Base-by-base conservation (phyloP, 2,113 vertebrate species). In the Peromyscus californicus region DNA sequence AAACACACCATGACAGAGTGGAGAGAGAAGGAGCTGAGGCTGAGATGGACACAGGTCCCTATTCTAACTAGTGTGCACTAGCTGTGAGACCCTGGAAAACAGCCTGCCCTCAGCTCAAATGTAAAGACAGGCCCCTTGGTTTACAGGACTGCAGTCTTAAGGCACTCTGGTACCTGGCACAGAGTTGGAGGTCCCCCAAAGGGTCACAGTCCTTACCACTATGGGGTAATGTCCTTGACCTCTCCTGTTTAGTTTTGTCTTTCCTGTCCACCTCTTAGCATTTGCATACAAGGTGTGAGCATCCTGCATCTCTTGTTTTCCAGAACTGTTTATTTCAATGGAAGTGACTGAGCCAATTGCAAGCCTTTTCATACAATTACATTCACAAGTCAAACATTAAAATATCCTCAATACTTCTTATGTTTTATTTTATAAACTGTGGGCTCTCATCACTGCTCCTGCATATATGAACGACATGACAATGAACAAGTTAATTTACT, bases 371-470 rank as follows among this genome's bases (percentile, higher is more conserved):
- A 90, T 39, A 75, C 33, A 90, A 17, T 61, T 33, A 88, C 1
- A 80, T 13, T 19, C 92, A 67, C 8, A 79, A n/a, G 61, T 54
- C 59, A 74, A 48, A 97, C 91, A 72, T 24, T 39, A 61, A 91
- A 90, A 65, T n/a, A 19, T 86, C 17, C 57, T 91, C 42, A 39
- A 4, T 76, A 61, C 21, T 39, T 80, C 26, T 26, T 54, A 29
- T 12, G 16, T 57, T 96, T 85, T 83, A 93, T 89, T 76, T 83
- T 89, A 83, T 39, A 83, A 87, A 33, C 7, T 9, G 0, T 45
- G 15, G 24, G 26, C 42, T 90, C 72, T 75, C 88, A 89, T 78
- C 36, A 63, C 16, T 90, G 39, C n/a, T 59, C 78, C n/a, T n/a
- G 24, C 26, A 78, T 17, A 72, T 75, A 88, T 9, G 31, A 80